Evolutionary conservation across 2,888 invertebrate genomes (phyloP), one percentile per base, ranked within the genome.

Genomic region (Julus scanicus): DNA sequence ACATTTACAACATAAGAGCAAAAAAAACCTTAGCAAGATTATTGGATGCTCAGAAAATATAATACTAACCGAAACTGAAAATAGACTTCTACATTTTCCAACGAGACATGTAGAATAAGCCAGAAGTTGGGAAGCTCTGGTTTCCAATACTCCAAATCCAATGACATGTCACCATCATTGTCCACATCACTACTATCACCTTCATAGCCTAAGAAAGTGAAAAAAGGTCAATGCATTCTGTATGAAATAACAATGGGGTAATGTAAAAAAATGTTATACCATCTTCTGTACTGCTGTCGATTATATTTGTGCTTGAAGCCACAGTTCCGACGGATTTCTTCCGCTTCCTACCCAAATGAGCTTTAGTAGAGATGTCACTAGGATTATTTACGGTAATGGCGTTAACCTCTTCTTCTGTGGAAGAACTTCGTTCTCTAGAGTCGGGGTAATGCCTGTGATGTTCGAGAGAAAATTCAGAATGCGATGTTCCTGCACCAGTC

Each of bases 121-220:
- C 95, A 96, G 91, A 95, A 95, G 90, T 94, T 94, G 0, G 95
- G 95, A 89, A 95, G 92, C 49, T 93, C 90, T n/a, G 92, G 92
- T 89, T 94, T 92, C 87, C 93, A 93, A 88, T 92, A 93, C 89
- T 94, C 94, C 17, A 94, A 91, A 88, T 94, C 93, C 88, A 92
- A 91, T 15, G 94, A 91, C 94, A 94, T 94, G 86, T 94, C 94
- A 57, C 91, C 92, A 89, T 94, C 94, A 88, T 94, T 94, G 88
- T 94, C 94, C 87, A 93, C 93, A 90, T 94, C 94, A 91, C 94
- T 95, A 86, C 94, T 94, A 90, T 94, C 95, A 49, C 94, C 95
- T 89, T 95, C 95, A 91, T 95, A 95, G 80, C 94, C 94, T 90
- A 91, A 48, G n/a, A 40, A 44, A 5, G 29, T 2, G 29, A n/a